Evolutionary conservation across 2,113 vertebrate genomes (phyloP), one percentile per base, ranked within the genome.

Genomic region (Columba livia): DNA sequence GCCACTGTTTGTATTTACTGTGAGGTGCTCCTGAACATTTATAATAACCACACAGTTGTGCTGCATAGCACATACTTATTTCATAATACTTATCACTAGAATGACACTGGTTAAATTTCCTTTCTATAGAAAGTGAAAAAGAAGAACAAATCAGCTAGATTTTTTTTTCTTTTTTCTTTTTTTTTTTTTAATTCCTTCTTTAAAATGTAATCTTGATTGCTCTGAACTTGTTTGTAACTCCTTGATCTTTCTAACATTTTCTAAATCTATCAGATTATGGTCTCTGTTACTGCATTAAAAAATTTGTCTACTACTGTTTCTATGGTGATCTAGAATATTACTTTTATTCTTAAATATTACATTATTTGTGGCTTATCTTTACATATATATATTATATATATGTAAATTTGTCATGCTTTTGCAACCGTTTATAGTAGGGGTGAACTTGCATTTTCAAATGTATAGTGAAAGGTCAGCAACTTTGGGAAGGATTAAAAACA

Each of bases 1-100:
- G 74, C 66, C 44, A 89, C 88, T 94, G 79, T 94, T 97, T 97
- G 73, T 97, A 60, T 98, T 97, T 97, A 97, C 82, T 95, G 48
- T 94, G 85, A 95, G 82, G 66, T 94, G 64, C 69, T 95, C 67
- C 69, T 92, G 82, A 89, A 94, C 75, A 88, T 97, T 88, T 91
- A 85, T 47, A 91, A 93, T 92, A 96, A 96, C 77, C 94, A 95
- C 89, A 93, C 28, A 91, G 81, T 83, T 90, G 56, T 96, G 74
- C 78, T 85, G 82, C 54, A 86, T 9, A 96, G 97, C 80, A 94
- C 90, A 95, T 65, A 84, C 31, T 92, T 93, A 96, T 86, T 95
- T 96, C 51, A 94, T 94, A 95, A 94, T 74, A 85, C 70, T 77
- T 91, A 88, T 90, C 80, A 91, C 64, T 88, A 82, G 86, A 96